Evolutionary conservation across 92 coral and sea anemone species (phyloP), one percentile per base, ranked within the genome.

Genomic region (Heliopora coerulea): DNA sequence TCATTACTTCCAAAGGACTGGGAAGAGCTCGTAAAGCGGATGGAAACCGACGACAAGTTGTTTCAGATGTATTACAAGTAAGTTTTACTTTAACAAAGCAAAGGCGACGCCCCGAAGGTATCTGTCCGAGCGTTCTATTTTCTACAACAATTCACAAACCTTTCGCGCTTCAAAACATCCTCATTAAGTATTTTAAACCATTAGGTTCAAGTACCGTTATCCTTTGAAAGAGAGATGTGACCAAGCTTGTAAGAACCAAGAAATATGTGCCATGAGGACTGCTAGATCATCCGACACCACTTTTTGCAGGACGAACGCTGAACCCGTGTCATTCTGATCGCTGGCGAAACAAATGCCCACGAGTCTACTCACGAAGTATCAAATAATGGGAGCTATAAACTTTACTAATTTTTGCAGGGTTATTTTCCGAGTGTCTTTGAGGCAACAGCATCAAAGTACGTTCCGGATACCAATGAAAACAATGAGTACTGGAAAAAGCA

Each of bases 1-100:
- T 86, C 92, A 2, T 65, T 89, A 37, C 82, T 86, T 5, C 97
- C 97, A 42, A 39, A 54, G 18, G 97, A 84, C 65, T 91, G 97
- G 97, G 74, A 86, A 73, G 83, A 85, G 40, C 78, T 91, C 27
- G 88, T 91, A 1, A 61, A 84, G 32, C 82, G 96, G 28, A 89
- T 91, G 96, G 87, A 84, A 39, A 81, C 69, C 30, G 83, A 89
- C 67, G 54, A 64, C 2, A 79, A 83, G 34, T 75, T 91, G 18
- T 72, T 89, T 28, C 80, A 87, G 20, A 70, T 70, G 15, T 91
- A 80, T 24, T 87, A 84, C 83, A 89, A 88, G 97, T 91, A 87
- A 84, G 96, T 56, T 37, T n/a, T n/a, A n/a, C n/a, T n/a, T n/a
- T n/a, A n/a, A n/a, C n/a, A n/a, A n/a, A n/a, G n/a, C n/a, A n/a